These are phyloP conservation scores for Oscheius sp. DNA, from an alignment of 2,888 invertebrate genomes.

Conservation along the genomic window DNA sequence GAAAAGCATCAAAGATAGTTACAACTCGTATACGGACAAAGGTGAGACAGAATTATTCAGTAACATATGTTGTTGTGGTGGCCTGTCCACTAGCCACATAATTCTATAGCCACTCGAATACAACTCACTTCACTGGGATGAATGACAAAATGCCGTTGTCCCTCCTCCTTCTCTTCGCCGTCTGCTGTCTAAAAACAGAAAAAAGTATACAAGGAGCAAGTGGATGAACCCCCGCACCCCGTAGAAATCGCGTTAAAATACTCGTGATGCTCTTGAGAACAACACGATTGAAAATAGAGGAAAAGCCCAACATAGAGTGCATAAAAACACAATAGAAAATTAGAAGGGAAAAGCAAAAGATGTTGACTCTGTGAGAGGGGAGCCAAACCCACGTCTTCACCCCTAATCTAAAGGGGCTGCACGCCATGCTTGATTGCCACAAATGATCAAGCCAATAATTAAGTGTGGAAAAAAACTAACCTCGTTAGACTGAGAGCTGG, in stretches of 20 bases:
- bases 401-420: neutral
- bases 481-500: no score
- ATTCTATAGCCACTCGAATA: no score
- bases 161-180: no score
- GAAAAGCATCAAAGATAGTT: no score
- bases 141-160: neutral
- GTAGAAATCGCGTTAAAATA: neutral
- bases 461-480: no score
- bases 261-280: neutral
- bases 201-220: neutral
- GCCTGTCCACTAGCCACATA: no score
- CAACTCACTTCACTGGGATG: neutral
- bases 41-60: slow-evolving; percentile 20
- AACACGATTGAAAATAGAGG: neutral
- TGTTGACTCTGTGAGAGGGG: no score
- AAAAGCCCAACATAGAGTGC: neutral
- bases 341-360: neutral
- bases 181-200: no score
- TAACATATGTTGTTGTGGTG: slow-evolving; percentile 15
- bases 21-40: neutral
- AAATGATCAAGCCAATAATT: no score
- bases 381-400: no score
- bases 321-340: slow-evolving; percentile 1
- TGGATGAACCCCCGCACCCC: neutral
- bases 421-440: neutral